These are phyloP conservation scores for Periophthalmodon schlosseri DNA, from an alignment of 2,113 vertebrate genomes.

Conservation along the genomic window DNA sequence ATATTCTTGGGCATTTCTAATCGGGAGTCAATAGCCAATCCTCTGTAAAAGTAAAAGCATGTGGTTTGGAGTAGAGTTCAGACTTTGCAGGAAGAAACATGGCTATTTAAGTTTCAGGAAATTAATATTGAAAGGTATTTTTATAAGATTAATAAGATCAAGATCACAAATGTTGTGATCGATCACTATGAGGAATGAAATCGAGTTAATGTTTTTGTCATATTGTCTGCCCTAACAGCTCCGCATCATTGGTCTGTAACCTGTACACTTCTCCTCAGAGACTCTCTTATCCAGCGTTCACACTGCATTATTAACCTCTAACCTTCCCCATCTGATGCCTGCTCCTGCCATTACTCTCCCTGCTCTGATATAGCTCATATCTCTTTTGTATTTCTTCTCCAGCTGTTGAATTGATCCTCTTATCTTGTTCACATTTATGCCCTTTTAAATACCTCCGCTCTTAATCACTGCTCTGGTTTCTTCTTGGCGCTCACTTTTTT, in stretches of 20 bases:
- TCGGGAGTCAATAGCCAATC: no score
- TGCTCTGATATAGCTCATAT: conserved; percentile 6
- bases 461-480: conserved; percentile 2
- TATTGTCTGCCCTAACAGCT: no score
- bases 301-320: conserved; percentile 37
- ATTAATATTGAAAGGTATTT: no score
- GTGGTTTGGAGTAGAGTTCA: no score
- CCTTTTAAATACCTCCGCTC: background rate
- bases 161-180: no score
- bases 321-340: conserved; percentile 31
- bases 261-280: background rate
- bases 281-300: background rate
- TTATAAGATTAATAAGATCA: no score
- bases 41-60: no score
- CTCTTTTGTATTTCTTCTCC: conserved; percentile 6
- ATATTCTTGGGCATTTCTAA: no score
- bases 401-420: conserved; percentile 9
- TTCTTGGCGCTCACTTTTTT: background rate
- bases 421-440: conserved; percentile 3
- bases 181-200: no score
- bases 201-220: no score
- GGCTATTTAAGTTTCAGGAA: no score
- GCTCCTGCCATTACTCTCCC: background rate
- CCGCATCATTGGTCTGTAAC: conserved; percentile 1
- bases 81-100: no score